These are phyloP conservation scores for Hylyphantes graminicola DNA, from an alignment of 1,140 invertebrate species.

Conservation along the genomic window DNA sequence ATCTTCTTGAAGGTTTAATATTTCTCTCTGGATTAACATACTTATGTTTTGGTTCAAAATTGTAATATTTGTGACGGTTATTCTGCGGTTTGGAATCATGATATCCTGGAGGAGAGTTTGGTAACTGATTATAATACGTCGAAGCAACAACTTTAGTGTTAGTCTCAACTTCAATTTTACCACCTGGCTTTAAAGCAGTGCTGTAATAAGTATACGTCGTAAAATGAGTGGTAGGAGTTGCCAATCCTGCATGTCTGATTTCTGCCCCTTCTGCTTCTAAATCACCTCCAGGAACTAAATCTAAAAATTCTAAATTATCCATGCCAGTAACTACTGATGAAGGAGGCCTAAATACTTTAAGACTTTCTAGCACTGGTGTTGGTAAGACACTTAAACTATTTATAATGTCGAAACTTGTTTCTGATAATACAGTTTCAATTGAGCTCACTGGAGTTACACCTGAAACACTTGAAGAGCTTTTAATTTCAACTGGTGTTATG, in stretches of 20 bases:
- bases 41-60: conserved; percentile 20
- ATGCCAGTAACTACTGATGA: background rate
- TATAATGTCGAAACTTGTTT: no score
- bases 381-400: no score
- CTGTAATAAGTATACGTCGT: conserved; percentile 45
- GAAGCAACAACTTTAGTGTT: conserved; percentile 35
- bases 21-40: background rate
- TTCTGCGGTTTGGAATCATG: background rate
- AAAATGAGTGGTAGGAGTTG: conserved; percentile 23
- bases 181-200: conserved; percentile 43
- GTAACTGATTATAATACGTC: background rate
- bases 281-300: conserved; percentile 15
- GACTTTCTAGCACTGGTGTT: no score
- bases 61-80: background rate
- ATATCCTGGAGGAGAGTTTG: background rate
- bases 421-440: no score
- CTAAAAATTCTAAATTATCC: background rate
- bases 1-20: conserved; percentile 21
- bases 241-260: background rate
- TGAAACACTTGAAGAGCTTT: no score
- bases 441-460: no score
- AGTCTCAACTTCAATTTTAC: conserved; percentile 14
- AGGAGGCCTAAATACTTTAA: no score
- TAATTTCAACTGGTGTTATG: no score
- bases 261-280: conserved; percentile 32